A percentile compares a stretch with the other conserved stretches of the same genome.
phyloP scores from a whole-genome alignment of 2,113 vertebrate genomes.

The Tetrax tetrax region DNA sequence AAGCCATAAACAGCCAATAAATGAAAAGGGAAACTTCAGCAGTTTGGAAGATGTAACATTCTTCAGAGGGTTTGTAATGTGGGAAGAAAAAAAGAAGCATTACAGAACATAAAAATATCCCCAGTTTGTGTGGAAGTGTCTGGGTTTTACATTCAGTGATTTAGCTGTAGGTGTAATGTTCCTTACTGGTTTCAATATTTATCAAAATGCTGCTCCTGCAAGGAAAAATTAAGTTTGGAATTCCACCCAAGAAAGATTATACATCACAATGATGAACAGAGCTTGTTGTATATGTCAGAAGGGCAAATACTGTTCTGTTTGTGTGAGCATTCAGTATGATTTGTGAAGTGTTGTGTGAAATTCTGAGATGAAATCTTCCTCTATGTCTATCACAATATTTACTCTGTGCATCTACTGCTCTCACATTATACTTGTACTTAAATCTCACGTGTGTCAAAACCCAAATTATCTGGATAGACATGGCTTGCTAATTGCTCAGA shows the following conservation, averaged over 20 bases:
- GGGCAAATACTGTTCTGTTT: neutral
- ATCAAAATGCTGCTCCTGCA: neutral
- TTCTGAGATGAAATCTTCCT: neutral
- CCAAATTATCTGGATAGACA: neutral
- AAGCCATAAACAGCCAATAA: slow-evolving; percentile 3
- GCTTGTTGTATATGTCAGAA: neutral
- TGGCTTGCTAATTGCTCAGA: neutral
- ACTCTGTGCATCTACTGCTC: neutral
- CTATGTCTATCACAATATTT: neutral
- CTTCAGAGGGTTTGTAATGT: slow-evolving; percentile 31
- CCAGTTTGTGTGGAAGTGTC: neutral
- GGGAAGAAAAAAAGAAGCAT: neutral
- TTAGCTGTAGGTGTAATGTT: neutral
- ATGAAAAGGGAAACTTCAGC: slow-evolving; percentile 10
- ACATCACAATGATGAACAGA: neutral
- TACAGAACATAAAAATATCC: slow-evolving; percentile 18
- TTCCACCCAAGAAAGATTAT: neutral
- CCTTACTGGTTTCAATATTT: neutral
- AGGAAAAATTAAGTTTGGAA: neutral
- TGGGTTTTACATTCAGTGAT: neutral
- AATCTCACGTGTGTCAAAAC: neutral
- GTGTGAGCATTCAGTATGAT: neutral
- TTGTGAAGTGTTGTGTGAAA: neutral
- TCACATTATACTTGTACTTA: neutral
- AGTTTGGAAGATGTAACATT: slow-evolving; percentile 27